Base-by-base conservation (phyloP, 2,797 vertebrate species). In the Acestrorhynchus altus region DNA sequence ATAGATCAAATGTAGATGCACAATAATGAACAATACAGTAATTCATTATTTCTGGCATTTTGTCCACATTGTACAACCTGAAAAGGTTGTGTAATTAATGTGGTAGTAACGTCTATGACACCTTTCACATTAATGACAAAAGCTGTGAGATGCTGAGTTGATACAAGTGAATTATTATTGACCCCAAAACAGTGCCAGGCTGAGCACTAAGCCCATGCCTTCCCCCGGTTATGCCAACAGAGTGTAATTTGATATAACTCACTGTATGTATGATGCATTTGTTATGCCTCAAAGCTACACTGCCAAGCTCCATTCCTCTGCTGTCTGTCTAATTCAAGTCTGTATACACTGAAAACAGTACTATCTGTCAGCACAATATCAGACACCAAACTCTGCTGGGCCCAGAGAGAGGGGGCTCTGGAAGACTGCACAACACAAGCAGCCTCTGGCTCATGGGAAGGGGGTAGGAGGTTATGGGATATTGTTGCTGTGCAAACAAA, bases 321-420 rank as follows among this genome's bases (percentile, higher is more conserved):
- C 12, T 76, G 61, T 52, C 13, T 66, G 42, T 66, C 52, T 78
- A n/a, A 31, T 61, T 61, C 51, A 47, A 59, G 24, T 49, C 68
- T 52, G 15, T 22, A 39, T 49, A 44, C 39, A 64, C 49, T 8
- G 26, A 24, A 11, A 73, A 35, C 35, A 77, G 70, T 26, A 82
- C 64, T 52, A n/a, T 70, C 47, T 72, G 76, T 59, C 76, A 72
- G 72, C 42, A 24, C 24, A 1, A 35, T 70, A 49, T 74, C 52
- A 74, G 54, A 54, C 18, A 31, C 28, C 44, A 61, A 61, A 59
- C 52, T 35, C 49, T 40, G 22, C 46, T 64, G 39, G 5, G 76
- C 13, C 40, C 57, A 66, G 15, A 74, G 39, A n/a, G 56, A 65
- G n/a, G 28, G 16, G 49, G 59, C 44, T 72, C 15, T 40, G 59